Evolutionary conservation across 2,113 vertebrate genomes (phyloP).

Genomic region (Sarotherodon lohbergeri): DNA sequence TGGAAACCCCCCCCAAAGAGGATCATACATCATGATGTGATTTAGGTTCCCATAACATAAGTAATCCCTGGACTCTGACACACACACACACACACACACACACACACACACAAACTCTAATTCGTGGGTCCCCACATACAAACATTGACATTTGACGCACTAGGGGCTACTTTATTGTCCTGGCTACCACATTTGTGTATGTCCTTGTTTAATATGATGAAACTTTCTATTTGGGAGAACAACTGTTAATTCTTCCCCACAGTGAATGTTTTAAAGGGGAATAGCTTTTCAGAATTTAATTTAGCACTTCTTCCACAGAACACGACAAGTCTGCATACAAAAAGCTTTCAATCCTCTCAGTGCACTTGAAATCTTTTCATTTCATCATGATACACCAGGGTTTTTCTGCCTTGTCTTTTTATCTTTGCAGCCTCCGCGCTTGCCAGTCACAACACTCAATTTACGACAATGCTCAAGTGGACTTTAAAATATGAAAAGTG

Average conservation of each 20-base stretch:
- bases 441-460: conserved; percentile 15
- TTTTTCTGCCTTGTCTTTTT: conserved; percentile 35
- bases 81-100: too few species aligned
- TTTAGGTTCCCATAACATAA: too few species aligned
- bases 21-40: too few species aligned
- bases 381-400: neutral
- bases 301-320: neutral
- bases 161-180: neutral
- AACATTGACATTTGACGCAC: conserved; percentile 13
- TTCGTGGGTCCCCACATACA: neutral
- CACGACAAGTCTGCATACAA: neutral
- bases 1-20: too few species aligned
- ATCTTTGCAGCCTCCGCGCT: neutral
- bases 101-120: too few species aligned
- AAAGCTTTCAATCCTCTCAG: conserved; percentile 16
- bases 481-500: neutral
- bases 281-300: conserved; percentile 30
- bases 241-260: neutral
- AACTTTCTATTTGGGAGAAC: neutral
- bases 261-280: neutral
- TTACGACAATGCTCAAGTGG: conserved; percentile 18
- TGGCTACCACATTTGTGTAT: conserved; percentile 14
- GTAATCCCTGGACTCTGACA: too few species aligned
- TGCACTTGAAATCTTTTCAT: conserved; percentile 14
- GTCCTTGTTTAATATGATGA: conserved; percentile 8